Evolutionary conservation across 1,140 invertebrate species (phyloP).

Genomic region (Trachymyrmex cornetzi): DNA sequence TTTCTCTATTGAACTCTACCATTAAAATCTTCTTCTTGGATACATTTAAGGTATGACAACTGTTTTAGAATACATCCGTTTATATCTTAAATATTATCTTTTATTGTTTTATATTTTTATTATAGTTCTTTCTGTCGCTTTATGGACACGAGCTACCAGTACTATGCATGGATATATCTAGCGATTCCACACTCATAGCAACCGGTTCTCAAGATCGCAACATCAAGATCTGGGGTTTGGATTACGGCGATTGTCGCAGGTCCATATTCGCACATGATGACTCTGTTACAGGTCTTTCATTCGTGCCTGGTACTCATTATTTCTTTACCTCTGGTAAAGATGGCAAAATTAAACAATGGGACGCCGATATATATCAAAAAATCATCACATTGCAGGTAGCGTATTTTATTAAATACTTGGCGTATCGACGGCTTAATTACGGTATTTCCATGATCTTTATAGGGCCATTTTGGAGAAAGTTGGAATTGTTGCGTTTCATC

Average conservation of each 20-base stretch:
- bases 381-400: conserved; percentile 95
- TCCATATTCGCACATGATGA: conserved; percentile 97
- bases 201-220: conserved; percentile 98
- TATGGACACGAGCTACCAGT: conserved; percentile 99
- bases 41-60: conserved; percentile 92
- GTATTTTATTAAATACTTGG: conserved; percentile 38
- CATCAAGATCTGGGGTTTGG: conserved; percentile 99
- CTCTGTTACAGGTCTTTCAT: conserved; percentile 95
- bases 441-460: conserved; percentile 55
- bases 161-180: conserved; percentile 97
- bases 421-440: background rate
- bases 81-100: background rate
- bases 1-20: conserved; percentile 96
- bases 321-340: conserved; percentile 98
- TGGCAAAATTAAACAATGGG: conserved; percentile 98
- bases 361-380: conserved; percentile 97
- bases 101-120: conserved; percentile 68
- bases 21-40: conserved; percentile 98
- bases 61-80: background rate
- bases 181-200: conserved; percentile 95
- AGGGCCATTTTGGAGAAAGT: conserved; percentile 94
- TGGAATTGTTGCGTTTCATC: conserved; percentile 92
- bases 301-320: conserved; percentile 96
- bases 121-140: conserved; percentile 96
- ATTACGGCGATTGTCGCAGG: conserved; percentile 98